A percentile compares a stretch with the other conserved stretches of the same genome.
Evolutionary conservation across 1,140 invertebrate genomes (phyloP).

Genomic region (Paralvinella palmiformis): DNA sequence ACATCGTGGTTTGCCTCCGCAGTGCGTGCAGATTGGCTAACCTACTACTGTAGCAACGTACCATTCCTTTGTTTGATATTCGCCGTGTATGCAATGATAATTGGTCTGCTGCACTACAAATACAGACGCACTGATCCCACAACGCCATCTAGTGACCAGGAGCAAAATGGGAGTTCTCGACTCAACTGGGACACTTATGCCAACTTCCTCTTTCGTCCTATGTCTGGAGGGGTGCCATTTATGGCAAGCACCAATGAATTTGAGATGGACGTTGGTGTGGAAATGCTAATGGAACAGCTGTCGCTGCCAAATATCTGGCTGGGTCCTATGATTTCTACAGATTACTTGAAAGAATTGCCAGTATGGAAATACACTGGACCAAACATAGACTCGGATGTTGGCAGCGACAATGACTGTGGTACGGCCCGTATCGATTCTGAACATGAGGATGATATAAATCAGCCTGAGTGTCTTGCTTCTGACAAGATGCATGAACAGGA

Average conservation of each 20-base stretch:
- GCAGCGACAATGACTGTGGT: slow-evolving; percentile 24
- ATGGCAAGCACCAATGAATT: slow-evolving; percentile 29
- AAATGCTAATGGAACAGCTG: slow-evolving; percentile 49
- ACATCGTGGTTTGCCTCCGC: slow-evolving; percentile 30
- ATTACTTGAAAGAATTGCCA: slow-evolving; percentile 56
- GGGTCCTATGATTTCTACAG: slow-evolving; percentile 45
- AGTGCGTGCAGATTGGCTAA: slow-evolving; percentile 38
- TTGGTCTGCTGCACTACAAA: neutral
- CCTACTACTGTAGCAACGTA: slow-evolving; percentile 3
- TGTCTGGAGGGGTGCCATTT: slow-evolving; percentile 28
- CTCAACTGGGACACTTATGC: slow-evolving; percentile 34
- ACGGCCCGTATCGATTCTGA: slow-evolving; percentile 9
- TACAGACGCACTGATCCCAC: neutral
- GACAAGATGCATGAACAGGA: slow-evolving; percentile 21
- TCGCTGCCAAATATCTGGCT: slow-evolving; percentile 54
- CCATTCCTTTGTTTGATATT: neutral
- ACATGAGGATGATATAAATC: slow-evolving; percentile 20
- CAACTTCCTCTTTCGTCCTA: slow-evolving; percentile 43
- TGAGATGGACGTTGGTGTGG: slow-evolving; percentile 45
- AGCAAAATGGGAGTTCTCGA: no score
- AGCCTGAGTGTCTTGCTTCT: slow-evolving; percentile 18
- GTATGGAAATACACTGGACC: slow-evolving; percentile 49
- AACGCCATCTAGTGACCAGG: neutral
- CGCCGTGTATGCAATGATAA: neutral
- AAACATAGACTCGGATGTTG: slow-evolving; percentile 30